These are phyloP conservation scores for Gyps fulvus DNA, from an alignment of 2,113 vertebrate genomes.

Conservation along the genomic window DNA sequence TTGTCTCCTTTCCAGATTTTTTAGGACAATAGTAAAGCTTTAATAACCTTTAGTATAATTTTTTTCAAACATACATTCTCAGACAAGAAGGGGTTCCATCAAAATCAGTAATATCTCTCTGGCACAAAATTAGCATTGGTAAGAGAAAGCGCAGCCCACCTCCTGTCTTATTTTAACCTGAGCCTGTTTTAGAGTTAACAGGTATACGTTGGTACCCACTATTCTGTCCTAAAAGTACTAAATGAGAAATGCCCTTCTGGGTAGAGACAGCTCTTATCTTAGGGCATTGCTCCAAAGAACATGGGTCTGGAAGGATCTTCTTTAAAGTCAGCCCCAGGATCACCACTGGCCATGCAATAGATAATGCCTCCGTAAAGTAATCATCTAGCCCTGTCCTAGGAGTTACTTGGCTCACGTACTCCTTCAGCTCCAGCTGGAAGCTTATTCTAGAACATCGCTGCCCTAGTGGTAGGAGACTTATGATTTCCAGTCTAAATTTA, in stretches of 20 bases:
- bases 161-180: not conserved
- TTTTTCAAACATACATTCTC: not conserved
- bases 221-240: not conserved
- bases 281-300: not conserved
- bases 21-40: not conserved
- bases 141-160: not conserved
- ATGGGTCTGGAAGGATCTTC: not conserved
- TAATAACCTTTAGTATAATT: not conserved
- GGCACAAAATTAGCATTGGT: not conserved
- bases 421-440: not conserved
- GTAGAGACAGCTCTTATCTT: not conserved
- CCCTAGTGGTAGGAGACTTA: not conserved
- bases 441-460: not conserved
- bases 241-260: not conserved
- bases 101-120: not conserved
- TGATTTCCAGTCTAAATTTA: slow-evolving; percentile 2
- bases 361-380: not conserved
- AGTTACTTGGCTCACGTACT: not conserved
- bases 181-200: not conserved
- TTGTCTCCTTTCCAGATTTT: not conserved
- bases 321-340: not conserved
- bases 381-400: not conserved
- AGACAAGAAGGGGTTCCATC: not conserved
- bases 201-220: not conserved
- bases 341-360: not conserved